These are phyloP conservation scores for Corydoras maculifer DNA, from an alignment of 2,113 vertebrate genomes.

Conservation along the genomic window DNA sequence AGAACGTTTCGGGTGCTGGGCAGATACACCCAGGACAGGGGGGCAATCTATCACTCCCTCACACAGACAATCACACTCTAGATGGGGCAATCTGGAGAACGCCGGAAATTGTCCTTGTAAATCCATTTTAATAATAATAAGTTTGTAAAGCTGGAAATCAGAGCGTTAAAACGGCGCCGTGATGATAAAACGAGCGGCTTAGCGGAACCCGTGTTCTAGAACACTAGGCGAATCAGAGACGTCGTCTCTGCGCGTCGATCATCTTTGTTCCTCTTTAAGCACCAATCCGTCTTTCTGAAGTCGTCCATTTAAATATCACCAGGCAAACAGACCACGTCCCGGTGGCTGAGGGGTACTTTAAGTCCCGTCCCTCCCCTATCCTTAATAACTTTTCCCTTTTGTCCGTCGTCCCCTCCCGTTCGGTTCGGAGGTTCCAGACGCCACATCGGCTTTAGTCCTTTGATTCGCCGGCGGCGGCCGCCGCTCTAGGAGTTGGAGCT, in stretches of 20 bases:
- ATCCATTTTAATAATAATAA: no score
- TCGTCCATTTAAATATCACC: conserved; percentile 28
- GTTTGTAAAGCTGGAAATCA: neutral
- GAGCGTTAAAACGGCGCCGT: neutral
- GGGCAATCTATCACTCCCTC: no score
- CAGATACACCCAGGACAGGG: no score
- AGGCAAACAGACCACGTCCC: conserved; percentile 31
- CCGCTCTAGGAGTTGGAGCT: conserved; percentile 63
- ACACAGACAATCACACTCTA: no score
- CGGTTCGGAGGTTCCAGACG: conserved; percentile 68
- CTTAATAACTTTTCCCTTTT: conserved; percentile 67
- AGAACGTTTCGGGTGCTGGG: no score
- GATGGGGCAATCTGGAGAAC: no score
- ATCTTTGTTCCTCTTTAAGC: neutral
- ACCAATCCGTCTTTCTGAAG: conserved; percentile 2
- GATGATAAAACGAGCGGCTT: neutral
- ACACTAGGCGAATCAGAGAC: no score
- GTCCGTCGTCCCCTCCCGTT: conserved; percentile 63
- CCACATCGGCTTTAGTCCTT: conserved; percentile 62
- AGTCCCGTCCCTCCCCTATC: conserved; percentile 58
- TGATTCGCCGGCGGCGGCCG: conserved; percentile 70
- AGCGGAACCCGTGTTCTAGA: no score
- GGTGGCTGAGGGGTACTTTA: conserved; percentile 52
- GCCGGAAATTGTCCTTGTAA: no score
- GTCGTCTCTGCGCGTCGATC: neutral